Percentiles rank a stretch among this genome's conserved stretches.
Conservation (phyloP, 2,797 vertebrate species). For the Coracias cyanogaster region DNA sequence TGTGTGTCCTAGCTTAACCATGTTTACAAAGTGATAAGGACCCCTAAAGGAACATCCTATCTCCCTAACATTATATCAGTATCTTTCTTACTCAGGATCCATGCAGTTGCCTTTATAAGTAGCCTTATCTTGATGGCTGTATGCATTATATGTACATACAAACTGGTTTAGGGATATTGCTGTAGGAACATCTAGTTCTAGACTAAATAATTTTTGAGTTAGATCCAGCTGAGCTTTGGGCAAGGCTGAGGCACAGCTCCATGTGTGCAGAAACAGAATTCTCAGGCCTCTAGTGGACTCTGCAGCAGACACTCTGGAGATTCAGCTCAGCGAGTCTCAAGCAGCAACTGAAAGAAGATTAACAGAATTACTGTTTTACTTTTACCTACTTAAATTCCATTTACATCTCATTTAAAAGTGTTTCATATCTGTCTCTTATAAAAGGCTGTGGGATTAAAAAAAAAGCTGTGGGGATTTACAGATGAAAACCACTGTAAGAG, state of each 20-base stretch:
- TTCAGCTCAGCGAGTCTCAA: not conserved
- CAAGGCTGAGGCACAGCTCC: not conserved
- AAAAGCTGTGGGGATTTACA: not conserved
- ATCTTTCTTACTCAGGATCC: not conserved
- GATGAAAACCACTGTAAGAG: not conserved
- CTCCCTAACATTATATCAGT: no score
- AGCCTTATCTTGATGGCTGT: not conserved
- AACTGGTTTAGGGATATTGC: not conserved
- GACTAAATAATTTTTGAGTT: not conserved
- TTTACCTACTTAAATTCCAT: not conserved
- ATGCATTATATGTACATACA: not conserved
- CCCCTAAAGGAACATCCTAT: no score
- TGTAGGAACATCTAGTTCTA: not conserved
- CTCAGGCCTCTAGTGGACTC: not conserved
- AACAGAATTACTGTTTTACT: not conserved
- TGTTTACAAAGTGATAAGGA: no score
- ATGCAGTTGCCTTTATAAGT: not conserved
- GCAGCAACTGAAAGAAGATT: not conserved
- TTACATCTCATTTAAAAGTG: not conserved
- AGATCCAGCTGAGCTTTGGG: not conserved
- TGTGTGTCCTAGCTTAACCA: no score
- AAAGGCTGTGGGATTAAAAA: not conserved
- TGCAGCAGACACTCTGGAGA: not conserved
- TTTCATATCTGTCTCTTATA: not conserved
- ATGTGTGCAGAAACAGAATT: not conserved